Evolutionary conservation across 1,140 invertebrate species (phyloP).

Genomic region (Diorhabda elongata): DNA sequence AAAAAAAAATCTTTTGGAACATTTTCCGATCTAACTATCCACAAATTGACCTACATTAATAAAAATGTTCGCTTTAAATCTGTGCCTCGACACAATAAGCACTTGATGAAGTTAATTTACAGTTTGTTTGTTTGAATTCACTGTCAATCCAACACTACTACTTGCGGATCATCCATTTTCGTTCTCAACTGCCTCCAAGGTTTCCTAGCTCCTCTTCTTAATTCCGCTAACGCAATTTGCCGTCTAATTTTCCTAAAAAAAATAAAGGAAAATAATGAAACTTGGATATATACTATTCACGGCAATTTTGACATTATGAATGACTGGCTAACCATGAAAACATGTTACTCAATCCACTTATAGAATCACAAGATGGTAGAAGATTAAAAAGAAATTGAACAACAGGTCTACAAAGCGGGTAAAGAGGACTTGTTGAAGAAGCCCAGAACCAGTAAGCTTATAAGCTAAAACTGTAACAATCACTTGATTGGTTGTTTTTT

Average conservation of each 20-base stretch:
- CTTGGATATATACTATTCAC: too few species aligned
- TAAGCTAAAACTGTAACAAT: background rate
- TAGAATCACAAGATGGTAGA: too few species aligned
- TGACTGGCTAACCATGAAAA: too few species aligned
- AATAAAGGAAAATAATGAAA: constrained; percentile 24
- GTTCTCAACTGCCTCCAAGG: constrained; percentile 73
- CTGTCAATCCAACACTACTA: constrained; percentile 45
- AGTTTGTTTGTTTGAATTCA: constrained; percentile 18
- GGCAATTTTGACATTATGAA: too few species aligned
- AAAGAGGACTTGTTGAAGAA: too few species aligned
- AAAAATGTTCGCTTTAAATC: constrained; percentile 17
- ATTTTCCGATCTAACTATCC: background rate
- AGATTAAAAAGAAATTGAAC: too few species aligned
- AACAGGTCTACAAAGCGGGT: too few species aligned
- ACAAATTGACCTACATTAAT: background rate
- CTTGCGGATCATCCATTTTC: constrained; percentile 40
- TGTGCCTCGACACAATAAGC: constrained; percentile 34
- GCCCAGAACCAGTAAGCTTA: too few species aligned
- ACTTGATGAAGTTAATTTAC: constrained; percentile 30
- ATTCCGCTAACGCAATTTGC: constrained; percentile 72
- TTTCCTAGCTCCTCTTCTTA: constrained; percentile 83
- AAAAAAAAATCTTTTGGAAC: too few species aligned
- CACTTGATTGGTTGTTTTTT: background rate
- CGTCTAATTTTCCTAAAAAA: constrained; percentile 75
- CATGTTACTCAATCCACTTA: too few species aligned